Evolutionary conservation across 2,888 invertebrate species (phyloP), one percentile per base, ranked within the genome.

Genomic region (Drepanosiphum platanoidis): DNA sequence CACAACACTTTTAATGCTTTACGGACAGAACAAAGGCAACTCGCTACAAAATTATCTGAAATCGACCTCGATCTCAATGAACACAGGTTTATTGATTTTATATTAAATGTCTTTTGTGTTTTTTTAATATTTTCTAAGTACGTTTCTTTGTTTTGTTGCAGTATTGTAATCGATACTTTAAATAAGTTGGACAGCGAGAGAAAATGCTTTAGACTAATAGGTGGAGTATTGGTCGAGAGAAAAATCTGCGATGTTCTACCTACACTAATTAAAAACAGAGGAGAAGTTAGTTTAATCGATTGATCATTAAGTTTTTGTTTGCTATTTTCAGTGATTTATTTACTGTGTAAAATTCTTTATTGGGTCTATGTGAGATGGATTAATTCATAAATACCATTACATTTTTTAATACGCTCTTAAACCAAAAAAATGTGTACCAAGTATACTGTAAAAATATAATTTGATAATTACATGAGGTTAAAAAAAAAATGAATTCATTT

Each of bases 61-160:
- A 91, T 98, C 88, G 97, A 98, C 91, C 93, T 95, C 92, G 98
- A 99, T 90, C 92, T 96, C 87, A 97, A 96, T 90, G 98, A 99
- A 91, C 98, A 98, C 92, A 97, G 96, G 98, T 98, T 91, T 92
- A 91, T 64, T 79, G 8, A 72, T 61, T 83, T 66, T 8, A 13
- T 7, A 13, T 39, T 30, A 46, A 15, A 11, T 68, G 27, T 30
- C 36, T 27, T n/a, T 22, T n/a, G 22, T 52, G 18, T 58, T 36
- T 34, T 46, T 52, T 18, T 30, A 22, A 86, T 58, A 36, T n/a
- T n/a, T n/a, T n/a, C n/a, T n/a, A n/a, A n/a, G 46, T 3, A 22
- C 7, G 32, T 74, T 30, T 39, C 1, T 18, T 58, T n/a, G 61
- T 86, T 87, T 87, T 86, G 87, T 90, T 91, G 72, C 90, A 98